These are phyloP conservation scores for Antheraea pernyi DNA, from an alignment of 1,140 invertebrate genomes.

Conservation along the genomic window DNA sequence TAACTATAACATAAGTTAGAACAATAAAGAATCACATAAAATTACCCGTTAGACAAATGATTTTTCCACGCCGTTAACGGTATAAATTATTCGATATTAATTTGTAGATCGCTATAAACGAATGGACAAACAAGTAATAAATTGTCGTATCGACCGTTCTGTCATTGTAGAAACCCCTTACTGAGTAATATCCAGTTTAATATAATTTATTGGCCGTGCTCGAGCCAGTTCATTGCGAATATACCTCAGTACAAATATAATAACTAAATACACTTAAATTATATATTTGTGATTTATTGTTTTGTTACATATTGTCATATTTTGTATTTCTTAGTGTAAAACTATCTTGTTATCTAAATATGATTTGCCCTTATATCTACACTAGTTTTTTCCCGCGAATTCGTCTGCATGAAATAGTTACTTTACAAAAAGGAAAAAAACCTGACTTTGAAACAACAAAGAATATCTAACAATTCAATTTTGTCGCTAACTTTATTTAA, in stretches of 20 bases:
- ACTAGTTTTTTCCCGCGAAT: no score
- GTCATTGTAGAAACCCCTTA: conserved; percentile 33
- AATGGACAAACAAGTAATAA: conserved; percentile 34
- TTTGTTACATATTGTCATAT: not conserved
- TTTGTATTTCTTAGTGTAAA: not conserved
- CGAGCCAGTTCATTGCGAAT: conserved; percentile 7
- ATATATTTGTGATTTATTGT: conserved; percentile 15
- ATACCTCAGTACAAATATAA: conserved; percentile 6
- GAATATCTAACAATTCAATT: no score
- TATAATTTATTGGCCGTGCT: conserved; percentile 34
- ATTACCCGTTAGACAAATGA: not conserved
- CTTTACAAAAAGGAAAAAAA: no score
- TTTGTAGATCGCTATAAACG: conserved; percentile 26
- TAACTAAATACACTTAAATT: conserved; percentile 10
- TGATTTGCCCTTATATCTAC: no score
- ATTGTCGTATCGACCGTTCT: conserved; percentile 35
- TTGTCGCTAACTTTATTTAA: no score
- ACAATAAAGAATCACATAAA: conserved; percentile 1
- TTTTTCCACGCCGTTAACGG: conserved; percentile 12
- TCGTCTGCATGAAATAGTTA: no score
- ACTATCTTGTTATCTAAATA: no score
- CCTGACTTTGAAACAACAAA: no score
- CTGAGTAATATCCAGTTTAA: conserved; percentile 40
- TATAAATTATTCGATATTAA: conserved; percentile 28
- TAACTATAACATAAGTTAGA: not conserved